Base-by-base conservation (phyloP, 2,797 vertebrate species). In the Kryptolebias ocellatus region DNA sequence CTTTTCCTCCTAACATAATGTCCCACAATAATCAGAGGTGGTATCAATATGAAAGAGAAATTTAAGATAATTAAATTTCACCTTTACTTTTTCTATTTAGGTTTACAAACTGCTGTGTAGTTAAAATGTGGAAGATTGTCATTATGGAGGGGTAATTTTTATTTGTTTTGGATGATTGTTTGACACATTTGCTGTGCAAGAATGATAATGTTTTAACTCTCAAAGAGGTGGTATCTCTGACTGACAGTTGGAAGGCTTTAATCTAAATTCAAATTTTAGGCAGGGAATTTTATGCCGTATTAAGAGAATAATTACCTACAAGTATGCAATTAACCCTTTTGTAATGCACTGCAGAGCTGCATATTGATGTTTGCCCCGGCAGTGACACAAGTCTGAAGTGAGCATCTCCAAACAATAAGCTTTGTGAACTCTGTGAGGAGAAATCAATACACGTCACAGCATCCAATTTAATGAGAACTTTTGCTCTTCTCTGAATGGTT, bases 271-370 rank as follows among this genome's bases (percentile, higher is more conserved):
- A 65, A 84, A 84, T 87, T 72, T 44, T 52, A 46, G 17, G 18
- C 34, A 34, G 51, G n/a, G 52, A 64, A 75, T 74, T 60, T 59
- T 70, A 67, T 72, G 74, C 73, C 66, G 64, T 72, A 74, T 83
- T 88, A 78, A 74, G 64, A 77, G 61, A 84, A 78, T 89, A 88
- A 89, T 87, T 83, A 80, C 83, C 80, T 86, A 88, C 86, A 86
- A 87, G 83, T 83, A 75, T 74, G 74, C 82, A 86, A 91, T 90
- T 86, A 90, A 87, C 83, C 81, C 83, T 81, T 88, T 85, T 64
- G 74, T 87, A 60, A 83, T 74, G 72, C 86, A 62, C 70, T 18
- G 37, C 45, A 49, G 79, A 73, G 74, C 63, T 72, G 65, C 79
- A 79, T 82, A 88, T 88, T 81, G 88, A 85, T 83, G 79, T 83